A percentile compares a stretch with the other conserved stretches of the same genome.
phyloP scores from a whole-genome alignment of 2,888 invertebrate species.

The Belgica antarctica region DNA sequence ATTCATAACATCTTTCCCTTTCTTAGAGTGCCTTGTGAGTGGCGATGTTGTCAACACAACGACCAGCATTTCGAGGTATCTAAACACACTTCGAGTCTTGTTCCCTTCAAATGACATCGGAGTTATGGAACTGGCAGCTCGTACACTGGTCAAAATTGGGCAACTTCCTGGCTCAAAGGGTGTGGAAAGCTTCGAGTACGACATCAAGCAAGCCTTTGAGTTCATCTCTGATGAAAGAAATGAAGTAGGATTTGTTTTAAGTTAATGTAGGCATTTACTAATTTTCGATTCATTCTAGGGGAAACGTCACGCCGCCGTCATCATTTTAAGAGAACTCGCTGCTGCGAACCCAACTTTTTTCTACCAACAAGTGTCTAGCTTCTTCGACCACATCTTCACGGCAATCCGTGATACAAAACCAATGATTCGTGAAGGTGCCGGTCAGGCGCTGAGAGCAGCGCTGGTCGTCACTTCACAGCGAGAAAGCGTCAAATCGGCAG shows the following conservation, averaged over 20 bases:
- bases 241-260: conserved; percentile 60
- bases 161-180: conserved; percentile 89
- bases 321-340: conserved; percentile 89
- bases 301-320: conserved; percentile 86
- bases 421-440: conserved; percentile 87
- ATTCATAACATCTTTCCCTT: too few relatives aligned
- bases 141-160: conserved; percentile 90
- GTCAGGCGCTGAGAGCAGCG: conserved; percentile 91
- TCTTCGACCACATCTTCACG: conserved; percentile 90
- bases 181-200: conserved; percentile 96
- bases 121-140: conserved; percentile 94
- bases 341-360: conserved; percentile 96
- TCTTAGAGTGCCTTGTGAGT: conserved; percentile 84
- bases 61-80: conserved; percentile 86
- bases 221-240: conserved; percentile 89
- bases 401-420: conserved; percentile 89
- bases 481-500: conserved; percentile 89
- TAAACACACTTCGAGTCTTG: conserved; percentile 85
- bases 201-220: conserved; percentile 92
- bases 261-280: not conserved
- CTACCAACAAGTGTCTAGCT: conserved; percentile 88
- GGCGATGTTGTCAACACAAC: conserved; percentile 91
- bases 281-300: conserved; percentile 55
- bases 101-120: conserved; percentile 87
- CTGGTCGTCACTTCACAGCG: conserved; percentile 92